phyloP scores from a whole-genome alignment of 2,888 invertebrate genomes.

The Lamellibrachia satsuma region DNA sequence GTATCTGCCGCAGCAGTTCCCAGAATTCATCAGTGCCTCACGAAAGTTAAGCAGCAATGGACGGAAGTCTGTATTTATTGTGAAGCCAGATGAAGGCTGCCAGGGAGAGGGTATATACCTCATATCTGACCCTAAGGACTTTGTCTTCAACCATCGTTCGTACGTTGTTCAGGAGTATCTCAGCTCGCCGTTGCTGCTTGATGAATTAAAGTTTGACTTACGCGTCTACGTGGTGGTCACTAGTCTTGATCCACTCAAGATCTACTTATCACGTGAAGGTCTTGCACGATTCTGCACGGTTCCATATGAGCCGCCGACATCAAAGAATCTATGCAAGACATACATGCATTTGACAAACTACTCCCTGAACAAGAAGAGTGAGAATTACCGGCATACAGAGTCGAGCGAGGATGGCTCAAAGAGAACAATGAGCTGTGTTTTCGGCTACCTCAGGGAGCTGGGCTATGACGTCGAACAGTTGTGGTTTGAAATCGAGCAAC shows the following conservation, averaged over 20 bases:
- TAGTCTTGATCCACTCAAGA: constrained; percentile 66
- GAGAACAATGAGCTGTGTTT: constrained; percentile 63
- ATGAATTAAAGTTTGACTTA: constrained; percentile 68
- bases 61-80: constrained; percentile 63
- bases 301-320: constrained; percentile 65
- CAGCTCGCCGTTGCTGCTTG: constrained; percentile 63
- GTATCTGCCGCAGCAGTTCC: constrained; percentile 67
- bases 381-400: constrained; percentile 64
- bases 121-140: constrained; percentile 60
- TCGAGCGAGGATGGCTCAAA: constrained; percentile 66
- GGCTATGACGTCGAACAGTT: constrained; percentile 64
- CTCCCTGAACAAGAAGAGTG: constrained; percentile 67
- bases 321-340: constrained; percentile 65
- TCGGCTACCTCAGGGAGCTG: constrained; percentile 37
- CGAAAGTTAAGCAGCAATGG: constrained; percentile 1
- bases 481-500: constrained; percentile 66
- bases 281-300: constrained; percentile 68
- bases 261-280: constrained; percentile 63
- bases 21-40: constrained; percentile 54
- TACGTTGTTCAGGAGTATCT: constrained; percentile 64
- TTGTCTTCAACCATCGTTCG: constrained; percentile 36
- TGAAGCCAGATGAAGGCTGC: constrained; percentile 68
- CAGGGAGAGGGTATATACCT: constrained; percentile 69
- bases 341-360: constrained; percentile 70
- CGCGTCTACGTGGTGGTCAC: constrained; percentile 67